These are phyloP conservation scores for Lasiurus borealis DNA, from an alignment of 2,113 vertebrate species.

Conservation along the genomic window DNA sequence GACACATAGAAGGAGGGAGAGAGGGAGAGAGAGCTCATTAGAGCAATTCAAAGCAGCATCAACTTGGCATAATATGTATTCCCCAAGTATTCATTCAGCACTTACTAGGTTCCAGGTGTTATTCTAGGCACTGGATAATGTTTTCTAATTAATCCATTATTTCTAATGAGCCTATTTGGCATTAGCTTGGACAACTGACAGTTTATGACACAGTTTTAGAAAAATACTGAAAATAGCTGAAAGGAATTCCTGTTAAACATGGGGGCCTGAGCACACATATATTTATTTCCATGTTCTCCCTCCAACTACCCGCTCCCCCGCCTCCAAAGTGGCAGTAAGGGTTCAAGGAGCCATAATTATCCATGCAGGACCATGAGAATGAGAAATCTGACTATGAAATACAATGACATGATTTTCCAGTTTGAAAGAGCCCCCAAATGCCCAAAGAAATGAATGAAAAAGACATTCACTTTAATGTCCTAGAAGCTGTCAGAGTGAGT, in stretches of 20 bases:
- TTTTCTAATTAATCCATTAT: background rate
- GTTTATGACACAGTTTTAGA: background rate
- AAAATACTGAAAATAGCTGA: conserved; percentile 9
- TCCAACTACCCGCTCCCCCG: background rate
- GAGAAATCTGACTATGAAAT: background rate
- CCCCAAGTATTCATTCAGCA: background rate
- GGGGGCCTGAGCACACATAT: background rate
- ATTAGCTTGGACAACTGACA: background rate
- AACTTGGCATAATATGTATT: background rate
- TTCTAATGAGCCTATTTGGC: background rate
- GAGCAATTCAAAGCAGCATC: background rate
- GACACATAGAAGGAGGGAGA: background rate
- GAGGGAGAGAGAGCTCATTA: background rate
- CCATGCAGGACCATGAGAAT: background rate
- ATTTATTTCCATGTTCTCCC: background rate
- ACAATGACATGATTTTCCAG: background rate
- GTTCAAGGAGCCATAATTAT: background rate
- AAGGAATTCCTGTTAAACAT: background rate
- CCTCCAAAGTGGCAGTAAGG: background rate
- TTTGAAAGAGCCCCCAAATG: background rate
- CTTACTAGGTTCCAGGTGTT: background rate
- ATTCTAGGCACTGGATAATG: background rate
- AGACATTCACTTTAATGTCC: background rate
- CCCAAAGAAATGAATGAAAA: background rate
- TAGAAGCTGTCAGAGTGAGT: background rate